Conservation (phyloP, 2,888 invertebrate genomes). For the Sipha maydis region DNA sequence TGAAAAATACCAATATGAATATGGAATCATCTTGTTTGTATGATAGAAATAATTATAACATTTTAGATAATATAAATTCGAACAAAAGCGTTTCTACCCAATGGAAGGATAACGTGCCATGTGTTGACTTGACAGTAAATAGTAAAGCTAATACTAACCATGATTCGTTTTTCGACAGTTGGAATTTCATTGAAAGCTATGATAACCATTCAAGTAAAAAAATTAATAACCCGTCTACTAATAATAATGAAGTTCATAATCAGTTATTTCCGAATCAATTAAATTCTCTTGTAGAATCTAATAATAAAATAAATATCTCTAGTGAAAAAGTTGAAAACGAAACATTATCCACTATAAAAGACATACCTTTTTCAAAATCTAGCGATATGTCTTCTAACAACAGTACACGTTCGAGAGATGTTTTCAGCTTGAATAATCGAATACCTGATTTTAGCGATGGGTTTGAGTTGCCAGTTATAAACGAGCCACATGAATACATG, state of each 20-base stretch:
- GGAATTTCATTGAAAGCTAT: slow-evolving; percentile 52
- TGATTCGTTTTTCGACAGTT: slow-evolving; percentile 51
- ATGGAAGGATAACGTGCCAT: slow-evolving; percentile 36
- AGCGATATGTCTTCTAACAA: not conserved
- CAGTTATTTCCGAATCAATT: slow-evolving; percentile 18
- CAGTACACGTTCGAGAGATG: slow-evolving; percentile 8
- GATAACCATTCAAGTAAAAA: slow-evolving; percentile 44
- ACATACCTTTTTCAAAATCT: slow-evolving; percentile 18
- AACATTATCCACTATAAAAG: not conserved
- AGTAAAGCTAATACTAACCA: slow-evolving; percentile 33
- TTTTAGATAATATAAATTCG: slow-evolving; percentile 25
- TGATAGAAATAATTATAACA: slow-evolving; percentile 40
- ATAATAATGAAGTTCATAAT: slow-evolving; percentile 11
- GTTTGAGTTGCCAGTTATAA: slow-evolving; percentile 36
- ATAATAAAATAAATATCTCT: not conserved
- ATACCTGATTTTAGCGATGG: slow-evolving; percentile 59
- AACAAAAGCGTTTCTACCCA: slow-evolving; percentile 28
- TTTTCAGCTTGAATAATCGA: slow-evolving; percentile 46
- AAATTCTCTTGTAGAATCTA: not conserved
- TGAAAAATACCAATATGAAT: slow-evolving; percentile 14
- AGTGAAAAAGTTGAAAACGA: not conserved
- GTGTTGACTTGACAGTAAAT: slow-evolving; percentile 24
- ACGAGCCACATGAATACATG: slow-evolving; percentile 20
- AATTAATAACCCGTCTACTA: not conserved
- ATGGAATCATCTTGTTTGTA: slow-evolving; percentile 41